Base-by-base conservation (phyloP, 1,140 invertebrate species). In the Drosophila nigromelanica region DNA sequence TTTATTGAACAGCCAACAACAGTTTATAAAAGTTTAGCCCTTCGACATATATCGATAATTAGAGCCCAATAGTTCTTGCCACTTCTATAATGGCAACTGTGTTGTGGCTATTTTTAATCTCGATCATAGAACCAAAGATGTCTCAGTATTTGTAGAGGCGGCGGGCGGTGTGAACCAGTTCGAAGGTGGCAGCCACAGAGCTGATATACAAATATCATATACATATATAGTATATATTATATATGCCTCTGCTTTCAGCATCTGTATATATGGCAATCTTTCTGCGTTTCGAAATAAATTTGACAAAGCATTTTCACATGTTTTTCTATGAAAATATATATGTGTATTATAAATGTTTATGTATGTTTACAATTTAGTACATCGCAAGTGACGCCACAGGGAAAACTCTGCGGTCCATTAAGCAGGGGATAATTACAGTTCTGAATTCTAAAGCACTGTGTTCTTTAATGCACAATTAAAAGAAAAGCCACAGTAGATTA, bases 121-220 rank as follows among this genome's bases (percentile, higher is more conserved):
- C 54, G 37, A 64, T n/a, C 39, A 47, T 62, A 67, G 60, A 72
- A 24, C 61, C 52, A 66, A 60, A 37, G 21, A 35, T 50, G 50
- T 67, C 47, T 64, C n/a, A 24, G 11, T 30, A 35, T 50, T 39
- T 27, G 52, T 52, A 52, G 55, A 42, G 69, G 54, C 55, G 47
- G 70, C 27, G 37, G 33, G 21, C 68, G 48, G 73, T 42, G 71
- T 60, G 37, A 85, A 77, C 80, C 73, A 73, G 81, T 86, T 86
- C 48, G 59, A 48, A 60, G 27, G 27, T 27, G 27, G 27, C 27
- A 5, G 27, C 5, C 27, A 27, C 37, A 72, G 55, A 51, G 47
- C 37, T 11, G 47, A 54, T 58, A 64, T 66, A 40, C 60, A 61
- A n/a, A 61, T 59, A 64, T 71, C 24, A 27, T 18, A 24, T 4